Evolutionary conservation across 2,797 vertebrate species (phyloP), one percentile per base, ranked within the genome.

Genomic region (Pseudopleuronectes americanus): DNA sequence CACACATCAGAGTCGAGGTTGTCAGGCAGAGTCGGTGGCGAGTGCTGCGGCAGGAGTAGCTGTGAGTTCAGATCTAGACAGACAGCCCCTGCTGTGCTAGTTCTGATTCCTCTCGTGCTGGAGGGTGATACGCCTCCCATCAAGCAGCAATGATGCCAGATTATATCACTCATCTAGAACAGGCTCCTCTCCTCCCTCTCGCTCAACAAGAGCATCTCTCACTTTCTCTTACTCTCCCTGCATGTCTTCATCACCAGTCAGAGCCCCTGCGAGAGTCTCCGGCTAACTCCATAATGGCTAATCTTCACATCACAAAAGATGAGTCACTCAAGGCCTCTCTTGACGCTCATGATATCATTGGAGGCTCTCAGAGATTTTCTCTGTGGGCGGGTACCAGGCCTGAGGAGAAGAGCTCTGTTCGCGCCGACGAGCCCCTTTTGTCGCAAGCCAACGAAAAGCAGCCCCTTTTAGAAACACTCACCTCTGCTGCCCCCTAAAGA

Each of bases 401-500:
- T 28, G 70, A 79, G 76, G 64, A 19, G 63, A 68, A 62, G 22
- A 66, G 55, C 63, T 45, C 49, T 54, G 17, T 47, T 78, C 36
- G 47, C 72, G 8, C 64, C 48, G 13, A 55, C 76, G 65, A 71
- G 76, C 77, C 47, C 52, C 84, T 78, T 91, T 93, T 93, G 92
- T 94, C 80, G 74, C 83, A 68, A 67, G 47, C 78, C 45, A 62
- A 77, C 81, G 61, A 91, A 93, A 89, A 89, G 74, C 84, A 71
- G 77, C 62, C 80, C 87, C n/a, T 48, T 87, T 92, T 92, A 60
- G 80, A 71, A 90, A 84, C 33, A 53, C 84, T 94, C 93, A 94
- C 93, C 94, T 94, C 92, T 91, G 87, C 91, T 92, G 93, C 92
- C 92, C 92, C 89, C 82, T 81, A 83, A 93, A 93, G 93, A 94